Percentiles rank a stretch among this genome's conserved stretches.
phyloP scores from a whole-genome alignment of 2,797 vertebrate species.

The Sebastes jordani region DNA sequence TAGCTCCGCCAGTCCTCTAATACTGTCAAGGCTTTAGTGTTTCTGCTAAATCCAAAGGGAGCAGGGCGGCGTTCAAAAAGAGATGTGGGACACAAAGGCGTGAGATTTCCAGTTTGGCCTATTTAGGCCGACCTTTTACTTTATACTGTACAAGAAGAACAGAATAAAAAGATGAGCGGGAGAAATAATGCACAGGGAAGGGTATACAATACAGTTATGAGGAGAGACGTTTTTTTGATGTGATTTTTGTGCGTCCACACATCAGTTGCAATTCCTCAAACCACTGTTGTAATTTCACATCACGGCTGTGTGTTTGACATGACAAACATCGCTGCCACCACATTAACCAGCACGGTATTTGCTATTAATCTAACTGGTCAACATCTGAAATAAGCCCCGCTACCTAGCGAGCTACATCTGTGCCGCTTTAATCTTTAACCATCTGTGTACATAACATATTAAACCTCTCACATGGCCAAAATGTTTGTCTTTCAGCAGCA shows the following conservation, averaged over 20 bases:
- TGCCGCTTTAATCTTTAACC: conserved; percentile 34
- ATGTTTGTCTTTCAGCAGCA: conserved; percentile 38
- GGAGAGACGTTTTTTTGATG: not conserved
- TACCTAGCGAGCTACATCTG: not conserved
- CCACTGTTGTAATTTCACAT: conserved; percentile 12
- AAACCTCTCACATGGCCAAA: conserved; percentile 26
- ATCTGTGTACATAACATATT: conserved; percentile 59
- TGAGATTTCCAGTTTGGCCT: conserved; percentile 39
- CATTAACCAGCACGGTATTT: conserved; percentile 41
- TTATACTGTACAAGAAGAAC: not conserved
- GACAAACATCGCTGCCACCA: conserved; percentile 5
- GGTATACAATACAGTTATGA: not conserved
- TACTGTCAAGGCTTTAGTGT: conserved; percentile 27
- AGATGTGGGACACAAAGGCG: conserved; percentile 47
- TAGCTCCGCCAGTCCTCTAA: conserved; percentile 18
- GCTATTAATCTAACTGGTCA: conserved; percentile 57
- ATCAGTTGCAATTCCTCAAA: conserved; percentile 6
- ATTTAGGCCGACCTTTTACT: conserved; percentile 43
- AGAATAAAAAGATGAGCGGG: not conserved
- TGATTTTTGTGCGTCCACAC: not conserved
- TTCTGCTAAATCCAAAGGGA: conserved; percentile 30
- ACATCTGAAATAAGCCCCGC: conserved; percentile 19
- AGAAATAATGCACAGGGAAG: not conserved
- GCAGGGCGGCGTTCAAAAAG: conserved; percentile 30
- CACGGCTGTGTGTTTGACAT: conserved; percentile 23